Evolutionary conservation across 2,113 vertebrate species (phyloP).

Genomic region (Romanogobio albipinnatus): DNA sequence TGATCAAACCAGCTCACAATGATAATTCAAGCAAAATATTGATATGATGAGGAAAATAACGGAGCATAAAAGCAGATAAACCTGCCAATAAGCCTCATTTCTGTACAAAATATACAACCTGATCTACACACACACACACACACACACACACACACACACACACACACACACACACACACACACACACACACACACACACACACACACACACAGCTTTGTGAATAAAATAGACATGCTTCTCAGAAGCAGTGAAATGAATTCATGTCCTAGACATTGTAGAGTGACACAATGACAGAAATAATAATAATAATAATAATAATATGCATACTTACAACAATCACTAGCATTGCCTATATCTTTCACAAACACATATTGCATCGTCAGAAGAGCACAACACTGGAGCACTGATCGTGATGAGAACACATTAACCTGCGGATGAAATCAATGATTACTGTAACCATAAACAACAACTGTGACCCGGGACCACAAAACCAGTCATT

Average conservation of each 20-base stretch:
- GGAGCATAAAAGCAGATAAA: conserved; percentile 62
- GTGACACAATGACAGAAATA: conserved; percentile 62
- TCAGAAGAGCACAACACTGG: background rate
- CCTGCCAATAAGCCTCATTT: conserved; percentile 67
- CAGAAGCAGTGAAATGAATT: conserved; percentile 94
- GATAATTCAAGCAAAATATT: conserved; percentile 69
- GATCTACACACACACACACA: conserved; percentile 61
- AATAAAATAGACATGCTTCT: conserved; percentile 86
- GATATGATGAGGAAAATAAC: conserved; percentile 70
- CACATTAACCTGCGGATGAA: background rate
- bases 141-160: conserved; percentile 61
- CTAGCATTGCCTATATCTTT: background rate
- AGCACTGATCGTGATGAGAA: background rate
- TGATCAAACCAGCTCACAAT: conserved; percentile 61
- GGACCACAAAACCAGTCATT: too few species aligned
- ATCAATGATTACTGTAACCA: background rate
- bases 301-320: conserved; percentile 62
- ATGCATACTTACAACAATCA: conserved; percentile 31
- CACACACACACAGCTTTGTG: conserved; percentile 72
- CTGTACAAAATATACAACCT: conserved; percentile 79
- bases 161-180: conserved; percentile 60
- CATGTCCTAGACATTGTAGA: conserved; percentile 85
- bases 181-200: conserved; percentile 61
- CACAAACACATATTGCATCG: background rate
- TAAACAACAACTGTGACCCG: background rate